A percentile compares a stretch with the other conserved stretches of the same genome.
phyloP scores from a whole-genome alignment of 2,113 vertebrate species.

The Sinocyclocheilus grahami region DNA sequence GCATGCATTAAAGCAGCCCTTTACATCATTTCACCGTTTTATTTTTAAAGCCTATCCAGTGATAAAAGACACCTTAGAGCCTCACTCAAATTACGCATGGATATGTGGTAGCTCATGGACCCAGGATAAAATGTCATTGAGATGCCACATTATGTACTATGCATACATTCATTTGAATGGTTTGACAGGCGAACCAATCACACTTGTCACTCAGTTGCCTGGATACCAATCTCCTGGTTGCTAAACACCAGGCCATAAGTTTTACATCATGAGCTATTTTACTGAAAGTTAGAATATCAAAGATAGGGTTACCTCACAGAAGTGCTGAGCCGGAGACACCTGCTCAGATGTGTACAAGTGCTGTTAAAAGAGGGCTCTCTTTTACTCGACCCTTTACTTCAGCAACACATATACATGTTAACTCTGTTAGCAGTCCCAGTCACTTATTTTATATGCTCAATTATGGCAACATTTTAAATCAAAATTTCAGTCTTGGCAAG shows the following conservation, averaged over 20 bases:
- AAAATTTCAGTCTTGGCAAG: not conserved
- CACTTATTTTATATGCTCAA: not conserved
- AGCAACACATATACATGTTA: not conserved
- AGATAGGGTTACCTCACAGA: conserved; percentile 86
- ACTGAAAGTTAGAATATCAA: conserved; percentile 89
- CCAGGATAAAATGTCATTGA: conserved; percentile 73
- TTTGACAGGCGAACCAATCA: conserved; percentile 79
- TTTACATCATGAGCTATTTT: conserved; percentile 98
- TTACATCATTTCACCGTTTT: conserved; percentile 77
- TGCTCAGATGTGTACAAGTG: conserved; percentile 63
- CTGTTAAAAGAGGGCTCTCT: conserved; percentile 49
- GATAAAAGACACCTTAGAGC: conserved; percentile 81
- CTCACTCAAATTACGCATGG: conserved; percentile 85
- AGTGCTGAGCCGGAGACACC: conserved; percentile 83
- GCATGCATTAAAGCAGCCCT: conserved; percentile 74
- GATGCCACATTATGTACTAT: conserved; percentile 75
- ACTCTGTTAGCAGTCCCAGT: not conserved
- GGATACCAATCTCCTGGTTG: conserved; percentile 76
- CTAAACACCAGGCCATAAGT: conserved; percentile 85
- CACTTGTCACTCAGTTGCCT: conserved; percentile 72
- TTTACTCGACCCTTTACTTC: conserved; percentile 55
- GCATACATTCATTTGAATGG: conserved; percentile 77
- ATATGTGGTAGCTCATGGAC: conserved; percentile 73
- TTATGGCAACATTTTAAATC: not conserved
- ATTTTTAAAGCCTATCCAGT: conserved; percentile 90